A percentile compares a stretch with the other conserved stretches of the same genome.
These are phyloP conservation scores for Leptopilina clavipes DNA, from an alignment of 1,140 invertebrate genomes.

Conservation along the genomic window DNA sequence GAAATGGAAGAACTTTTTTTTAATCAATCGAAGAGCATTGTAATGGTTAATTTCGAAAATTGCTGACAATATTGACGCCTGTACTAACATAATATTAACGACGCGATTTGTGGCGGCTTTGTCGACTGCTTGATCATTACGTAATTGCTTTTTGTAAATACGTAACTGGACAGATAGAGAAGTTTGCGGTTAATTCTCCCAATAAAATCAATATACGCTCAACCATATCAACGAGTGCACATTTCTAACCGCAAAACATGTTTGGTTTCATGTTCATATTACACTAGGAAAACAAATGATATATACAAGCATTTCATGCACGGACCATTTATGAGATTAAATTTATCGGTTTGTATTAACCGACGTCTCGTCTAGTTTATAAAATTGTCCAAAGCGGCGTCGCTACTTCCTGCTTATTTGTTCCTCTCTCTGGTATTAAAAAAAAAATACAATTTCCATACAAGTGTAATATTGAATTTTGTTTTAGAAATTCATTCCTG, in stretches of 20 bases:
- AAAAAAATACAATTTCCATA: too few relatives aligned
- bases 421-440: conserved; percentile 42
- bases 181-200: conserved; percentile 40
- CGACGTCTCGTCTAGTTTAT: conserved; percentile 36
- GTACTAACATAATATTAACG: conserved; percentile 42
- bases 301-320: conserved; percentile 40
- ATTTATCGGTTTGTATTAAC: conserved; percentile 57
- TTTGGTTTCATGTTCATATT: conserved; percentile 46
- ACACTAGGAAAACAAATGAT: conserved; percentile 40
- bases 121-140: conserved; percentile 49
- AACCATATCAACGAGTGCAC: conserved; percentile 38
- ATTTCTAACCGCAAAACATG: conserved; percentile 36
- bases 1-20: too few relatives aligned
- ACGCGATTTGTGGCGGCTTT: conserved; percentile 42
- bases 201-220: conserved; percentile 44
- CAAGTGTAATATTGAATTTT: too few relatives aligned
- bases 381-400: conserved; percentile 41
- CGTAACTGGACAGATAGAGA: conserved; percentile 26
- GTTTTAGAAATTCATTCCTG: too few relatives aligned
- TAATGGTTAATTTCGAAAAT: conserved; percentile 52
- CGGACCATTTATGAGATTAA: conserved; percentile 64
- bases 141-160: conserved; percentile 44
- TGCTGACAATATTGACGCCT: conserved; percentile 47
- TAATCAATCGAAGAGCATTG: conserved; percentile 42
- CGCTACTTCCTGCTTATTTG: conserved; percentile 11